Evolutionary conservation across 2,888 invertebrate genomes (phyloP).

Genomic region (Cosmopolites sordidus): DNA sequence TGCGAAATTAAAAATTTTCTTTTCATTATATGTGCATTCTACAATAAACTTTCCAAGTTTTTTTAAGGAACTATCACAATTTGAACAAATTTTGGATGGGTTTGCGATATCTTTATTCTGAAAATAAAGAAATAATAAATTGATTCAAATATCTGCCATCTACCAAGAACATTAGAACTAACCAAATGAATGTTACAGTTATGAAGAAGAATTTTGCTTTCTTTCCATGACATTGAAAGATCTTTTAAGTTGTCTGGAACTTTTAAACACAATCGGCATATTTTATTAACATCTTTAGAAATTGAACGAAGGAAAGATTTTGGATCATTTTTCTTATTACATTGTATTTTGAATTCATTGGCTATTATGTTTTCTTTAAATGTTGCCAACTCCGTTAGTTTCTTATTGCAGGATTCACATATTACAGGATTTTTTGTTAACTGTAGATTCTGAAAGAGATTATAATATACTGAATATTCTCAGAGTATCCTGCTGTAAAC

Average conservation of each 20-base stretch:
- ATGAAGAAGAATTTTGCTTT: constrained; percentile 3
- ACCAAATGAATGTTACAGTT: constrained; percentile 16
- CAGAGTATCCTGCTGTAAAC: not conserved
- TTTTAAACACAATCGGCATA: constrained; percentile 17
- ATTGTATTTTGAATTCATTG: constrained; percentile 15
- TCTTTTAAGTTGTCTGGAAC: not conserved
- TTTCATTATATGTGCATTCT: constrained; percentile 5
- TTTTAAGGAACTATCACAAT: constrained; percentile 1
- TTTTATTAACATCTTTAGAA: constrained; percentile 8
- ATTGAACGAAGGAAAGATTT: constrained; percentile 6
- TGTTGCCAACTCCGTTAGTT: constrained; percentile 4
- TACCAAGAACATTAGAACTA: constrained; percentile 7
- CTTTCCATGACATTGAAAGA: constrained; percentile 4
- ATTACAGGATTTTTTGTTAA: constrained; percentile 13
- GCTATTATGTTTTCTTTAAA: constrained; percentile 14
- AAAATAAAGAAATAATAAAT: not conserved
- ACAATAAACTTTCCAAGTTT: constrained; percentile 4
- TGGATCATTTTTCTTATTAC: not conserved
- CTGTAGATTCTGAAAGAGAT: constrained; percentile 12
- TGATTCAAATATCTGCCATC: not conserved
- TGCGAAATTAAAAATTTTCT: not conserved
- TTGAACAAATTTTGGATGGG: constrained; percentile 10
- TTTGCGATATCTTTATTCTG: constrained; percentile 8
- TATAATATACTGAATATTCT: not conserved
- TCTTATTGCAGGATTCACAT: constrained; percentile 10